phyloP scores from a whole-genome alignment of 2,113 vertebrate genomes.

The Ophthalmolycus amberensis region DNA sequence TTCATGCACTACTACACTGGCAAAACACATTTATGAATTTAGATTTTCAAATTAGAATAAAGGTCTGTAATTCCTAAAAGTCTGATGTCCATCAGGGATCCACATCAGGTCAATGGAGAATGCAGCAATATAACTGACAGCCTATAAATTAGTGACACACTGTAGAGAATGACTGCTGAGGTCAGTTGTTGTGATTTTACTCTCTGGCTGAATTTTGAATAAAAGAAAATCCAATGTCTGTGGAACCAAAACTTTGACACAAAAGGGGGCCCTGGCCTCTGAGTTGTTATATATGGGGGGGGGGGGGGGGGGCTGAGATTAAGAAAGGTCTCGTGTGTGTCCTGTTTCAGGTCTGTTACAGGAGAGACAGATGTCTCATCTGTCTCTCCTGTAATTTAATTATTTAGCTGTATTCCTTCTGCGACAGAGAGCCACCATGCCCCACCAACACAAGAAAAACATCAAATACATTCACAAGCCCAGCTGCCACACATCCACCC shows the following conservation, averaged over 20 bases:
- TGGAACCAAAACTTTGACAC: not conserved
- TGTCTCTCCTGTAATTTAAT: conserved; percentile 38
- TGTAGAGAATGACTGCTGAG: not conserved
- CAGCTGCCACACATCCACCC: not conserved
- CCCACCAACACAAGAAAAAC: not conserved
- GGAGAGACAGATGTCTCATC: not conserved
- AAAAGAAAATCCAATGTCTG: not conserved
- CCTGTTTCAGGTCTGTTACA: not conserved
- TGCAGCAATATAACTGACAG: not conserved
- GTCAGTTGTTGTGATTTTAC: not conserved
- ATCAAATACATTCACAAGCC: not conserved
- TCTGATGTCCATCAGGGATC: not conserved
- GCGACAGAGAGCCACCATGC: conserved; percentile 15
- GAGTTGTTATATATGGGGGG: not conserved
- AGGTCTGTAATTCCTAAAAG: not conserved
- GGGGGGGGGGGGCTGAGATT: not conserved
- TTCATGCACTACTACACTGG: not conserved
- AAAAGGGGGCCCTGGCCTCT: not conserved
- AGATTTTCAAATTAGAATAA: not conserved
- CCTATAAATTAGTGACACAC: not conserved
- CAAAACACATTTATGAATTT: conserved; percentile 16
- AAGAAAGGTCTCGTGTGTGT: not conserved
- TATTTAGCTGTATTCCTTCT: conserved; percentile 13
- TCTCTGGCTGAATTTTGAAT: not conserved
- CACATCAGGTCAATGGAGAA: not conserved